Percentiles rank a stretch among this genome's conserved stretches.
These are phyloP conservation scores for Rhabdomys pumilio DNA, from an alignment of 2,797 vertebrate genomes.

Conservation along the genomic window DNA sequence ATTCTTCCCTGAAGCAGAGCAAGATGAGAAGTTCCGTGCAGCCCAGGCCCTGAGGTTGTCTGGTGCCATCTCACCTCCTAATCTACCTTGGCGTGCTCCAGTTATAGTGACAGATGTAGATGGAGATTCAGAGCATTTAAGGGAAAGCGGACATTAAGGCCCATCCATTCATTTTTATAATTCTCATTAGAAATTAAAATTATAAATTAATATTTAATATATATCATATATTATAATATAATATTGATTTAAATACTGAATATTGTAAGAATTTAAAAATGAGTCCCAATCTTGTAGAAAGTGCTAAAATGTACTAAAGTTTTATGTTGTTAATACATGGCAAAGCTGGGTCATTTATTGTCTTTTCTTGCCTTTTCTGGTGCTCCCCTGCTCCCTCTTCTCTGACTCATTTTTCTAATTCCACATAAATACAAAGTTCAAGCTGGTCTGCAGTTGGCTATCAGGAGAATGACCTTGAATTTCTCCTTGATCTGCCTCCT, in stretches of 20 bases:
- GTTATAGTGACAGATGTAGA: neutral
- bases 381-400: too few species aligned
- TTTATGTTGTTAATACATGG: neutral
- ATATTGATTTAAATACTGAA: too few species aligned
- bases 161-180: neutral
- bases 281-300: neutral
- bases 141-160: neutral
- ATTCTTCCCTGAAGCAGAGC: neutral
- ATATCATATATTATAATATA: too few species aligned
- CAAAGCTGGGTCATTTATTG: neutral
- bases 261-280: neutral
- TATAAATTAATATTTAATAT: too few species aligned
- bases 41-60: neutral
- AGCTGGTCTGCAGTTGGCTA: neutral
- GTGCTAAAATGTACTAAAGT: neutral
- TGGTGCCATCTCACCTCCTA: neutral
- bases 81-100: neutral
- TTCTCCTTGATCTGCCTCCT: neutral
- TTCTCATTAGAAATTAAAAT: neutral
- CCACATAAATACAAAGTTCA: neutral
- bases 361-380: too few species aligned
- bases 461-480: neutral
- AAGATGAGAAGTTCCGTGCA: neutral
- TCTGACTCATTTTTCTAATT: neutral
- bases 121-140: neutral